Conservation (phyloP, 2,888 invertebrate species). For the Panzeria rudis region DNA sequence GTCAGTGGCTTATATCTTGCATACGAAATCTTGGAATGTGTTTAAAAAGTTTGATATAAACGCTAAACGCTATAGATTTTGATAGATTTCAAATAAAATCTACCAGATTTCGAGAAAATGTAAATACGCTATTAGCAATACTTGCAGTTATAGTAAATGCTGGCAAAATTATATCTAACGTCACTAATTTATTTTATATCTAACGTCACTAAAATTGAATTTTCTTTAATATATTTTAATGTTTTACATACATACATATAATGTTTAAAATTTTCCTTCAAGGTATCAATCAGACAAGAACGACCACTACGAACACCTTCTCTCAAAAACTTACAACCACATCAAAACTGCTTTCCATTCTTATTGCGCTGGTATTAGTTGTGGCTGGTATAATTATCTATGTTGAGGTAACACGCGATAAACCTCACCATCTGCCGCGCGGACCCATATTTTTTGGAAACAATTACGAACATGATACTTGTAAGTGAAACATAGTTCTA, state of each 20-base stretch:
- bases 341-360: constrained; percentile 77
- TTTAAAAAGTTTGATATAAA: too few species aligned
- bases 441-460: constrained; percentile 81
- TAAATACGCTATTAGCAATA: too few species aligned
- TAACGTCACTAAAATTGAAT: neutral
- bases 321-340: constrained; percentile 77
- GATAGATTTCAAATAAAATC: too few species aligned
- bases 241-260: neutral
- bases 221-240: neutral
- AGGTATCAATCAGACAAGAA: constrained; percentile 77
- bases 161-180: too few species aligned
- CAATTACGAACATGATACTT: constrained; percentile 81
- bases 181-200: too few species aligned
- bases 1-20: too few species aligned
- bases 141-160: too few species aligned
- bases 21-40: too few species aligned
- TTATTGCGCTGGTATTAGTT: constrained; percentile 77
- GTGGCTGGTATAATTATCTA: constrained; percentile 78
- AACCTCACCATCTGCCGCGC: constrained; percentile 45
- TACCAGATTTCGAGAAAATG: too few species aligned
- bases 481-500: constrained; percentile 78
- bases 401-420: constrained; percentile 77
- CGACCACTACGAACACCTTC: constrained; percentile 71
- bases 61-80: too few species aligned
- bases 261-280: neutral